phyloP scores from a whole-genome alignment of 2,797 vertebrate genomes.

The Tauraco hartlaubi region DNA sequence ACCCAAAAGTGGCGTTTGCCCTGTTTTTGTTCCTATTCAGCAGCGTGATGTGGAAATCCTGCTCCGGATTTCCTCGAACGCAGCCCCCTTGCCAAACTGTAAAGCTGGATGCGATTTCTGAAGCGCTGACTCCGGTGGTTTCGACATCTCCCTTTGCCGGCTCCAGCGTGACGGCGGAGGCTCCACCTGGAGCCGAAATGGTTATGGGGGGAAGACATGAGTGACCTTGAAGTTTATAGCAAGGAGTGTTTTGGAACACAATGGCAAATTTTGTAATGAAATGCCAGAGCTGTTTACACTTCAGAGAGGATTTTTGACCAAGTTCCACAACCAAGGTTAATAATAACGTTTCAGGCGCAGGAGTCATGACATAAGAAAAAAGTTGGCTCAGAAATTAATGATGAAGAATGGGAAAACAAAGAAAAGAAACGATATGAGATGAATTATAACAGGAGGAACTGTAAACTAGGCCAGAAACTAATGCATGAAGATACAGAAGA shows the following conservation, averaged over 20 bases:
- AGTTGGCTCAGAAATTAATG: slow-evolving; percentile 50
- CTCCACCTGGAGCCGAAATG: neutral
- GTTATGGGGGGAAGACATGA: neutral
- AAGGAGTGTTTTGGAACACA: slow-evolving; percentile 45
- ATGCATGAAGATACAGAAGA: slow-evolving; percentile 6
- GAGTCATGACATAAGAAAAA: slow-evolving; percentile 43
- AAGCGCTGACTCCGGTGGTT: neutral
- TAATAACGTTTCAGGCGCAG: neutral
- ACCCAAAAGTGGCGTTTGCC: neutral
- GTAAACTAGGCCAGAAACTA: slow-evolving; percentile 19
- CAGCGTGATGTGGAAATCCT: neutral
- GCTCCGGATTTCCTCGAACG: neutral
- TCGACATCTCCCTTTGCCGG: neutral
- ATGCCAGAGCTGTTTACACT: slow-evolving; percentile 55
- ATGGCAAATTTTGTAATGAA: slow-evolving; percentile 5
- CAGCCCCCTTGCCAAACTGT: neutral
- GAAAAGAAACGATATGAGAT: slow-evolving; percentile 36
- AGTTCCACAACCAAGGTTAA: slow-evolving; percentile 51
- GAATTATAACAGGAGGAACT: slow-evolving; percentile 40
- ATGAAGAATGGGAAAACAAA: slow-evolving; percentile 43
- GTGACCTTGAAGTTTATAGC: slow-evolving; percentile 15
- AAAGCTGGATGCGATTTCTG: neutral
- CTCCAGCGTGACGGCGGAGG: rapidly evolving
- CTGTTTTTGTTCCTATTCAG: neutral
- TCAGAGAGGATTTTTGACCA: slow-evolving; percentile 31